Evolutionary conservation across 1,140 invertebrate species (phyloP).

Genomic region (Drosophila bifasciata): DNA sequence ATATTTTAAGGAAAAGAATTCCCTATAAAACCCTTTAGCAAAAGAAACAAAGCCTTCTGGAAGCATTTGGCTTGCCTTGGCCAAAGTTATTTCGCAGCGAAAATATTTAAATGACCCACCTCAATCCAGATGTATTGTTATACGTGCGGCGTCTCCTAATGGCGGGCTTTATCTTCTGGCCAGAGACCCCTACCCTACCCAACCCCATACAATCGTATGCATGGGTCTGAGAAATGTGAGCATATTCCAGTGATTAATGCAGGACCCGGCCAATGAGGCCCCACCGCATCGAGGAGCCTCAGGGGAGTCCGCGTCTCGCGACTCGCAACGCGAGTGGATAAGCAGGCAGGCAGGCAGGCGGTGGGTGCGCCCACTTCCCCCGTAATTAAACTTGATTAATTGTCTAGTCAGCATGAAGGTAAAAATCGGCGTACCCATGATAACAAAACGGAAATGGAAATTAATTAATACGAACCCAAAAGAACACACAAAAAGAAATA

Average conservation of each 20-base stretch:
- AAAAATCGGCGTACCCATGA: constrained; percentile 75
- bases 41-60: too few relatives aligned
- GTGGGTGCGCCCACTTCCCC: constrained; percentile 28
- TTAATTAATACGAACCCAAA: constrained; percentile 70
- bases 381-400: constrained; percentile 82
- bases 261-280: constrained; percentile 41
- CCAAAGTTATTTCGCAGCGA: constrained; percentile 19
- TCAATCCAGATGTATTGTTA: constrained; percentile 60
- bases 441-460: constrained; percentile 81
- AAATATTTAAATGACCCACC: constrained; percentile 75
- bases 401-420: constrained; percentile 77
- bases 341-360: constrained; percentile 15
- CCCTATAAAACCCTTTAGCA: too few relatives aligned
- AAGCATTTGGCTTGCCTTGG: constrained; percentile 2
- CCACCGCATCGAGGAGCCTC: constrained; percentile 30
- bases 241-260: constrained; percentile 80
- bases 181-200: background rate
- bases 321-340: constrained; percentile 1
- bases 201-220: constrained; percentile 38
- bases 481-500: constrained; percentile 39
- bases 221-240: constrained; percentile 71
- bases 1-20: too few relatives aligned
- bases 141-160: constrained; percentile 65
- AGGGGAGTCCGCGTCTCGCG: constrained; percentile 9
- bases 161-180: constrained; percentile 50